Percentiles rank a stretch among this genome's conserved stretches.
Conservation (phyloP, 2,797 vertebrate species). For the Etheostoma perlongum region DNA sequence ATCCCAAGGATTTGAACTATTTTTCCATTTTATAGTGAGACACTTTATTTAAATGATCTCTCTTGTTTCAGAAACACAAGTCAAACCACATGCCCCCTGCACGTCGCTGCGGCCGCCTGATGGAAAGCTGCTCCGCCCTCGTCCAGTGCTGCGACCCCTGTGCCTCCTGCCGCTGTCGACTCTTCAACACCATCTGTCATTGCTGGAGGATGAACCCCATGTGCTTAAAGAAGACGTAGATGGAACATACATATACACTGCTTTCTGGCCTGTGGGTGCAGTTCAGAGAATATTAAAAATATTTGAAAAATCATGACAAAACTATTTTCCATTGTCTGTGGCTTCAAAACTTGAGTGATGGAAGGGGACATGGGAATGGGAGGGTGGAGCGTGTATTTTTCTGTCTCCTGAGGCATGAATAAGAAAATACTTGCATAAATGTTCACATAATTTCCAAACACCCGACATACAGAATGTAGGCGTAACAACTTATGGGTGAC, state of each 20-base stretch:
- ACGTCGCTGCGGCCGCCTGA: slow-evolving; percentile 87
- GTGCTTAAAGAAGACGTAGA: slow-evolving; percentile 79
- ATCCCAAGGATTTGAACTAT: not conserved
- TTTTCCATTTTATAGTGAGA: slow-evolving; percentile 1
- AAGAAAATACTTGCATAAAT: not conserved
- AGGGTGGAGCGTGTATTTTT: slow-evolving; percentile 2
- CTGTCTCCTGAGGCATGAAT: not conserved
- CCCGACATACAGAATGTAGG: not conserved
- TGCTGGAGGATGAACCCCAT: slow-evolving; percentile 89
- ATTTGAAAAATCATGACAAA: not conserved
- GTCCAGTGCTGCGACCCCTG: slow-evolving; percentile 92
- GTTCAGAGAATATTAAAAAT: slow-evolving; percentile 9
- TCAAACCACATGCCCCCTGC: slow-evolving; percentile 59
- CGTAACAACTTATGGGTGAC: not conserved
- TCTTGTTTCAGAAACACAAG: slow-evolving; percentile 59
- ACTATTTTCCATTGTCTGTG: not conserved
- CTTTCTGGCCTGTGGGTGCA: not conserved
- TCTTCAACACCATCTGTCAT: slow-evolving; percentile 93
- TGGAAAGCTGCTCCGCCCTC: slow-evolving; percentile 89
- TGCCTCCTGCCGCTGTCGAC: slow-evolving; percentile 92
- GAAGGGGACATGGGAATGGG: not conserved
- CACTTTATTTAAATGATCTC: not conserved
- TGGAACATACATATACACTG: not conserved
- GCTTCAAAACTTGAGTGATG: not conserved
- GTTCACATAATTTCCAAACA: not conserved